A percentile compares a stretch with the other conserved stretches of the same genome.
Evolutionary conservation across 2,888 invertebrate species (phyloP).

Genomic region (Chloroclysta siterata): DNA sequence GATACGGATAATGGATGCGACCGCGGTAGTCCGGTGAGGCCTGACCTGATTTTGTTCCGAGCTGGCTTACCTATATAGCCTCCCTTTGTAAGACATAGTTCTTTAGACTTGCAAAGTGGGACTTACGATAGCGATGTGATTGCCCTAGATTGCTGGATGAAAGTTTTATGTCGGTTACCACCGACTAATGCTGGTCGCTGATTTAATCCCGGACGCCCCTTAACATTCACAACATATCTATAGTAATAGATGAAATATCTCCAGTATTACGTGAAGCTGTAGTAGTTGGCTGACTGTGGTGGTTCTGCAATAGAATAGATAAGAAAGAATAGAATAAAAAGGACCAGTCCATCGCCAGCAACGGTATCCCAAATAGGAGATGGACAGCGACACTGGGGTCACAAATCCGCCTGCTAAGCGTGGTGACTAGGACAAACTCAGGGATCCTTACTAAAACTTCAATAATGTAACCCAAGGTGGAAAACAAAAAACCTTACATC

Average conservation of each 20-base stretch:
- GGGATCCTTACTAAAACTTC: too few relatives aligned
- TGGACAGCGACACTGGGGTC: too few relatives aligned
- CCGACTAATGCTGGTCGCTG: not conserved
- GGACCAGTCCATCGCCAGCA: too few relatives aligned
- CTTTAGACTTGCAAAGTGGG: slow-evolving; percentile 16
- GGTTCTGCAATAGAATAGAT: too few relatives aligned
- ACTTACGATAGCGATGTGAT: not conserved
- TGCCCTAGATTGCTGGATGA: slow-evolving; percentile 3
- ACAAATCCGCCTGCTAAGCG: too few relatives aligned
- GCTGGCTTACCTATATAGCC: slow-evolving; percentile 8
- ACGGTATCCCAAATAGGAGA: too few relatives aligned
- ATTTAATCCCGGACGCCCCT: not conserved
- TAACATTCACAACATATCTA: not conserved
- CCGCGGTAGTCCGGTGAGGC: slow-evolving; percentile 2
- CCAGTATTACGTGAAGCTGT: not conserved
- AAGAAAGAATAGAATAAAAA: too few relatives aligned
- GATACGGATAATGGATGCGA: slow-evolving; percentile 18
- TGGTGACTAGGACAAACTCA: too few relatives aligned
- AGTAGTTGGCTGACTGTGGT: not conserved
- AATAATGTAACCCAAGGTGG: too few relatives aligned
- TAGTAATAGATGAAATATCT: not conserved
- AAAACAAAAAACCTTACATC: too few relatives aligned
- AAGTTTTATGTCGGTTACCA: not conserved
- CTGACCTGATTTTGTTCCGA: slow-evolving; percentile 19
- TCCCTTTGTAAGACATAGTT: slow-evolving; percentile 4